These are phyloP conservation scores for Serranus cabrilla DNA, from an alignment of 2,797 vertebrate genomes.

Conservation along the genomic window DNA sequence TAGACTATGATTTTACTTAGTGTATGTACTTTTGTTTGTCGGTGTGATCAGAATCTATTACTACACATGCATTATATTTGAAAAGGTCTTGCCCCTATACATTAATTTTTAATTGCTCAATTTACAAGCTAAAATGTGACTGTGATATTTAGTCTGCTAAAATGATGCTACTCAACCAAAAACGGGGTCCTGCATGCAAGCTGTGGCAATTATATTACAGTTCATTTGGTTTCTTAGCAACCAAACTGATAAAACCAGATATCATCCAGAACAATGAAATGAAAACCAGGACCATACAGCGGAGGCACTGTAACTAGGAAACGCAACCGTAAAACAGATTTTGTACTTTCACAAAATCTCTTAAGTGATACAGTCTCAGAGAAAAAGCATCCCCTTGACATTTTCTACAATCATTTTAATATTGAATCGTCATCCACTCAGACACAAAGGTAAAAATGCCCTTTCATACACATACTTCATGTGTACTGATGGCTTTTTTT, in stretches of 20 bases:
- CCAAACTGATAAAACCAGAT: constrained; percentile 81
- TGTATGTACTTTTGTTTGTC: constrained; percentile 51
- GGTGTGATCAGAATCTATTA: constrained; percentile 69
- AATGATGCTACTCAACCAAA: constrained; percentile 72
- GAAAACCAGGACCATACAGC: constrained; percentile 77
- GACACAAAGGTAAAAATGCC: constrained; percentile 61
- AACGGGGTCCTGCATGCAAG: constrained; percentile 78
- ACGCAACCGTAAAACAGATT: constrained; percentile 62
- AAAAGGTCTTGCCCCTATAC: constrained; percentile 59
- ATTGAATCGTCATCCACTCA: constrained; percentile 47
- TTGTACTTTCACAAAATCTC: constrained; percentile 57
- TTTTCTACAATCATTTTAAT: constrained; percentile 68
- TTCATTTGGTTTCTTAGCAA: constrained; percentile 83
- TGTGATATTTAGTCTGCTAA: constrained; percentile 61
- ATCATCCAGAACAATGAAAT: constrained; percentile 77
- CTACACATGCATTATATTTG: constrained; percentile 81
- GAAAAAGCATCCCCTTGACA: constrained; percentile 40
- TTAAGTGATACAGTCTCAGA: constrained; percentile 43
- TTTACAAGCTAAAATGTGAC: constrained; percentile 76
- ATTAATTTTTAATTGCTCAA: constrained; percentile 64
- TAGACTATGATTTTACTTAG: constrained; percentile 58
- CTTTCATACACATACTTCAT: constrained; percentile 56
- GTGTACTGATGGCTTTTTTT: constrained; percentile 69
- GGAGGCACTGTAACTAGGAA: constrained; percentile 79
- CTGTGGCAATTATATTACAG: constrained; percentile 79